These are phyloP conservation scores for Eurois occulta DNA, from an alignment of 2,888 invertebrate species.

Conservation along the genomic window DNA sequence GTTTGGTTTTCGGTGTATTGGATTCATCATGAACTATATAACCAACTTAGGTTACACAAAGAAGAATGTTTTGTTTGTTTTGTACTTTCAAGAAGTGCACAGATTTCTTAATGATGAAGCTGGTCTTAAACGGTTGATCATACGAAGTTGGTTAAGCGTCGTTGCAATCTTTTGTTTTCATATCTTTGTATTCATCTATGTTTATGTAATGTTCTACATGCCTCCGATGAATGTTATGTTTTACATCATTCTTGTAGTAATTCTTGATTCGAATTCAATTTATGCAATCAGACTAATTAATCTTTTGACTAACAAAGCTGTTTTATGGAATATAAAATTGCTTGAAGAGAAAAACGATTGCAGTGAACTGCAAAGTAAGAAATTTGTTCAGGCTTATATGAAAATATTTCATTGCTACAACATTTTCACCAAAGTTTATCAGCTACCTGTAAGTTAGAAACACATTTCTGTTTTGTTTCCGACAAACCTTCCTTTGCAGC, in stretches of 20 bases:
- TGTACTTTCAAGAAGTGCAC: conserved; percentile 5
- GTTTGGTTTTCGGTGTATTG: background rate
- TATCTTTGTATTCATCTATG: background rate
- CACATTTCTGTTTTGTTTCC: background rate
- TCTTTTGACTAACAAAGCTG: background rate
- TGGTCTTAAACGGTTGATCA: background rate
- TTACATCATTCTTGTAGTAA: background rate
- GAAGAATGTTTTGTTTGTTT: background rate
- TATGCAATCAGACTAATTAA: conserved; percentile 1
- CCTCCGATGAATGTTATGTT: background rate
- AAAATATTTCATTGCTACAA: background rate
- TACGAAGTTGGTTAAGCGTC: background rate
- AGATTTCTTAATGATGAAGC: background rate
- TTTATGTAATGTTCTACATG: background rate
- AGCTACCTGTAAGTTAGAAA: background rate
- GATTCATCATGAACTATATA: background rate
- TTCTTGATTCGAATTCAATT: background rate
- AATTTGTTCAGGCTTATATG: background rate
- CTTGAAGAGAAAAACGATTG: background rate
- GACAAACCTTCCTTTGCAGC: background rate
- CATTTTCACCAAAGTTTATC: background rate
- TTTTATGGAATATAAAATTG: background rate
- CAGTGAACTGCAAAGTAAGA: conserved; percentile 4
- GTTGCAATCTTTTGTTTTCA: background rate
- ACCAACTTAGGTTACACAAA: background rate